These are phyloP conservation scores for Anguilla rostrata DNA, from an alignment of 2,113 vertebrate species.

Conservation along the genomic window DNA sequence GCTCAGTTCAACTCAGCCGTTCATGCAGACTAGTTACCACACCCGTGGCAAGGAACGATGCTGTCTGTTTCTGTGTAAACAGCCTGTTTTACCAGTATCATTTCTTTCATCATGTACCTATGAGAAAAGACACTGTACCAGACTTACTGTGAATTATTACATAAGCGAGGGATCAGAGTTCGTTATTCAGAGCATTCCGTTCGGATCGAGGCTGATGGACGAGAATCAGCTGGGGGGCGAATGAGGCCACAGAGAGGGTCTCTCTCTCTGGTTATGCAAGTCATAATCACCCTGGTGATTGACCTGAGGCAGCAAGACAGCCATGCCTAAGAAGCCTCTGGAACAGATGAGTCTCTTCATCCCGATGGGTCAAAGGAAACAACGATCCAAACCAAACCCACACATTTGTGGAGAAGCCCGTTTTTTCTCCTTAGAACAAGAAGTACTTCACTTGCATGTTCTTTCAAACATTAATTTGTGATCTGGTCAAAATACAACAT, in stretches of 20 bases:
- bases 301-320: not conserved
- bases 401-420: no score
- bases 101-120: not conserved
- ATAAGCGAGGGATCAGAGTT: not conserved
- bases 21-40: not conserved
- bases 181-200: not conserved
- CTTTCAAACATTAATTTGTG: no score
- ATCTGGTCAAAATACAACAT: no score
- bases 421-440: no score
- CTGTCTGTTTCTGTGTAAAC: not conserved
- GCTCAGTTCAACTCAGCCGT: not conserved
- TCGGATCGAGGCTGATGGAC: not conserved
- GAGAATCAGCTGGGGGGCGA: no score
- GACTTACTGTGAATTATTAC: not conserved
- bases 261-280: not conserved
- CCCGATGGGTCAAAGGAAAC: no score
- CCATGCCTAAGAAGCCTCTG: not conserved
- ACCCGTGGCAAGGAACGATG: not conserved
- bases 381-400: no score
- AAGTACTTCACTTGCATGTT: no score
- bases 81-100: not conserved
- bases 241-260: not conserved
- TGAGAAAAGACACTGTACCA: not conserved
- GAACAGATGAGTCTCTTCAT: no score
- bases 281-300: not conserved